Percentiles rank a stretch among this genome's conserved stretches.
Conservation (phyloP, 1,140 invertebrate species). For the Oedothorax gibbosus region DNA sequence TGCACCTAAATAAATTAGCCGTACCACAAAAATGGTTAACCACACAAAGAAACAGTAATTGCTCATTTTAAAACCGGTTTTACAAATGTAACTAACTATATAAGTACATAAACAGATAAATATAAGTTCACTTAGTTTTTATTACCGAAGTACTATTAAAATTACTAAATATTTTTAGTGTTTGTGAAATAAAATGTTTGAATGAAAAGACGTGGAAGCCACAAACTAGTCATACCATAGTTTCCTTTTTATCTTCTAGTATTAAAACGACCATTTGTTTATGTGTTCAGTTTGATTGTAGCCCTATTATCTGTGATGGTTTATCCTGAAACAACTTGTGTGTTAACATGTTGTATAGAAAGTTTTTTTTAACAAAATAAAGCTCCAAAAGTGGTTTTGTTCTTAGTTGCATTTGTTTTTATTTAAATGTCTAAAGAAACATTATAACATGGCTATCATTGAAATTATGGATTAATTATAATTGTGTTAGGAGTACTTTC, state of each 20-base stretch:
- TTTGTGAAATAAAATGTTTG: too few species aligned
- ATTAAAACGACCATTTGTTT: slow-evolving; percentile 24
- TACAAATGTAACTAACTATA: too few species aligned
- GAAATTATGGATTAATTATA: background rate
- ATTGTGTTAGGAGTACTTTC: background rate
- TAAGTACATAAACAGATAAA: too few species aligned
- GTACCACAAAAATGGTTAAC: too few species aligned
- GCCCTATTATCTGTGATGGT: slow-evolving; percentile 59
- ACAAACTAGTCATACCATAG: slow-evolving; percentile 51
- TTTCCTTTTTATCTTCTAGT: slow-evolving; percentile 28
- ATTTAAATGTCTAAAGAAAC: too few species aligned
- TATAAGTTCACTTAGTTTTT: too few species aligned
- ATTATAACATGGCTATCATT: too few species aligned
- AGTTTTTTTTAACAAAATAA: slow-evolving; percentile 49
- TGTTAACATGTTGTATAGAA: slow-evolving; percentile 54
- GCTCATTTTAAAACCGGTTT: too few species aligned
- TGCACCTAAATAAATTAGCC: too few species aligned
- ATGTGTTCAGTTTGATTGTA: slow-evolving; percentile 49
- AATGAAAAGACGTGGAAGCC: slow-evolving; percentile 9
- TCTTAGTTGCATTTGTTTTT: background rate
- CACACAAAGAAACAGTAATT: too few species aligned
- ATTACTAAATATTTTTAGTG: too few species aligned
- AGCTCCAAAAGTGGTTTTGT: slow-evolving; percentile 19
- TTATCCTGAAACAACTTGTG: slow-evolving; percentile 40
- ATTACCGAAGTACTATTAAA: too few species aligned